These are phyloP conservation scores for Gallinago jamesoni DNA, from an alignment of 2,113 vertebrate species.

Conservation along the genomic window DNA sequence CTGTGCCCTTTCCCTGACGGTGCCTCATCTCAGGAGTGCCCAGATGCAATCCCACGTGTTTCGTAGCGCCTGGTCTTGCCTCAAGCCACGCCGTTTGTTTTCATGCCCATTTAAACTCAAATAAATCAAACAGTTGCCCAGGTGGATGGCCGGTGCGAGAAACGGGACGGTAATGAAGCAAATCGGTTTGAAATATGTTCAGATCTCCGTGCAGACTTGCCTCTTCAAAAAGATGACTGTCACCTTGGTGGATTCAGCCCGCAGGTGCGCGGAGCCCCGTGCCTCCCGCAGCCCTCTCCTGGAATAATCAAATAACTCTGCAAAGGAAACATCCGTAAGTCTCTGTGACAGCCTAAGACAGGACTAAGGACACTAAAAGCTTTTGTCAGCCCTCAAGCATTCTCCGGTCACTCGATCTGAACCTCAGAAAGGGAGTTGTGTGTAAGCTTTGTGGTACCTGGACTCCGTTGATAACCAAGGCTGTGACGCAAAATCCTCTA, in stretches of 20 bases:
- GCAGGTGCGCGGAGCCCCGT: background rate
- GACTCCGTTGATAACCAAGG: background rate
- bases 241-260: constrained; percentile 24
- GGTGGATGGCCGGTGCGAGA: background rate
- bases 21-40: background rate
- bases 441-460: background rate
- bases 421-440: constrained; percentile 1
- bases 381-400: constrained; percentile 46
- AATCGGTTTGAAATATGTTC: constrained; percentile 23
- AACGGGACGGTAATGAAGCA: background rate
- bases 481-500: background rate
- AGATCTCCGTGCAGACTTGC: background rate
- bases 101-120: constrained; percentile 10
- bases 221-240: background rate
- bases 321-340: background rate
- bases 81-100: background rate
- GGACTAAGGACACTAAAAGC: background rate
- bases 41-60: background rate
- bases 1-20: background rate
- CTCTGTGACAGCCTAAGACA: constrained; percentile 36
- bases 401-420: background rate
- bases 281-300: background rate
- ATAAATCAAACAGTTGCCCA: background rate
- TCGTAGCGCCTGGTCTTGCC: background rate
- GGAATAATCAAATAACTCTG: constrained; percentile 40